Conservation (phyloP, 2,797 vertebrate species). For the Huso huso region DNA sequence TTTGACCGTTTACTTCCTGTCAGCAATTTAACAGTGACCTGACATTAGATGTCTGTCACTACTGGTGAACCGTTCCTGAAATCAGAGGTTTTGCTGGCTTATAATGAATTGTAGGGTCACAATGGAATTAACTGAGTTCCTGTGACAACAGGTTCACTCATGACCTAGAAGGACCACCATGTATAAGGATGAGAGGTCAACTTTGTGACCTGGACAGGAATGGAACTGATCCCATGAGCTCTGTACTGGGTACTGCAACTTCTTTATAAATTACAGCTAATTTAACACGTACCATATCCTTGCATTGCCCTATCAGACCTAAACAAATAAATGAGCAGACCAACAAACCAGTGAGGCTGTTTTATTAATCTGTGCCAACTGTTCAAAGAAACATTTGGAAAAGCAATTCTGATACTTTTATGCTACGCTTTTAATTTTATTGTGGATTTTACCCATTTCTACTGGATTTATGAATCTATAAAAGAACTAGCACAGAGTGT, state of each 20-base stretch:
- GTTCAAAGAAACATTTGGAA: too few species aligned
- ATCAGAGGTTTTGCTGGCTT: neutral
- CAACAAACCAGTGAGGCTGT: too few species aligned
- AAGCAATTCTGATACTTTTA: too few species aligned
- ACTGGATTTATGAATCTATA: too few species aligned
- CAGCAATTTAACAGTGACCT: slow-evolving; percentile 10
- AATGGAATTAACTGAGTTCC: neutral
- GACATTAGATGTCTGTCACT: slow-evolving; percentile 6
- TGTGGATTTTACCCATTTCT: too few species aligned
- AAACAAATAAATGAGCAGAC: too few species aligned
- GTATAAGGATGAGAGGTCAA: neutral
- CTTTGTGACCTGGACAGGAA: neutral
- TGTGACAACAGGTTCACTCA: neutral
- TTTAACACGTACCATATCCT: too few species aligned
- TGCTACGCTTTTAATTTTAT: too few species aligned
- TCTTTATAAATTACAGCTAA: too few species aligned
- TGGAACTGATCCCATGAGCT: neutral
- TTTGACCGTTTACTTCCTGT: slow-evolving; percentile 5
- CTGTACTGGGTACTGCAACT: neutral
- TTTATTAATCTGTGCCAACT: too few species aligned
- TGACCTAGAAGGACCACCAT: slow-evolving; percentile 13
- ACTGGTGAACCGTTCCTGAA: neutral
- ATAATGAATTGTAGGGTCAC: neutral
- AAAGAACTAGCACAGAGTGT: too few species aligned
- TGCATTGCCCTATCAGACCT: too few species aligned